These are phyloP conservation scores for Pyrrhia umbra DNA, from an alignment of 2,888 invertebrate genomes.

Conservation along the genomic window DNA sequence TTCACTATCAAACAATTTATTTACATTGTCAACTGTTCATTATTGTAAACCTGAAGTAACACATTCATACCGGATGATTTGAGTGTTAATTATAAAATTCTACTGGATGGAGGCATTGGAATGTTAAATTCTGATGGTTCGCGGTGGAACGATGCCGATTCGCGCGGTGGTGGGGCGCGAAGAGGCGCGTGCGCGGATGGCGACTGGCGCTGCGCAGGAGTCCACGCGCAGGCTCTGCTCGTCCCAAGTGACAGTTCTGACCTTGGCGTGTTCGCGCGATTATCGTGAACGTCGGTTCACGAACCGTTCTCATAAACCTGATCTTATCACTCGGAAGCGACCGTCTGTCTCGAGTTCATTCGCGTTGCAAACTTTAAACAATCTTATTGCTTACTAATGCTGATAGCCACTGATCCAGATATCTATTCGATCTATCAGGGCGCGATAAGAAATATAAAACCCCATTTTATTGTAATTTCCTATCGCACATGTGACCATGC, in stretches of 20 bases:
- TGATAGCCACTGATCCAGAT: neutral
- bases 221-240: constrained; percentile 73
- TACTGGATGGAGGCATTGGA: constrained; percentile 22
- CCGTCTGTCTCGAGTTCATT: constrained; percentile 34
- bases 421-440: constrained; percentile 29
- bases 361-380: constrained; percentile 28
- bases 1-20: constrained; percentile 41
- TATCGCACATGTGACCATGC: no score
- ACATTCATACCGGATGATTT: constrained; percentile 4
- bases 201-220: constrained; percentile 68
- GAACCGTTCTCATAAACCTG: constrained; percentile 58
- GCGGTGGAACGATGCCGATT: neutral
- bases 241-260: constrained; percentile 78
- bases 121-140: constrained; percentile 26
- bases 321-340: constrained; percentile 65
- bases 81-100: constrained; percentile 47
- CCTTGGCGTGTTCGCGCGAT: constrained; percentile 78
- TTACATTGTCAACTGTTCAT: constrained; percentile 25
- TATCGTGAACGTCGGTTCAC: constrained; percentile 66
- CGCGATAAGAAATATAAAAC: neutral
- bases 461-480: neutral
- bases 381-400: constrained; percentile 14
- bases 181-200: constrained; percentile 67
- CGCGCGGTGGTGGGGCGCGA: constrained; percentile 55
- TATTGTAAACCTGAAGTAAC: no score